A percentile compares a stretch with the other conserved stretches of the same genome.
Evolutionary conservation across 1,140 invertebrate species (phyloP).

Genomic region (Hylaeus anthracinus): DNA sequence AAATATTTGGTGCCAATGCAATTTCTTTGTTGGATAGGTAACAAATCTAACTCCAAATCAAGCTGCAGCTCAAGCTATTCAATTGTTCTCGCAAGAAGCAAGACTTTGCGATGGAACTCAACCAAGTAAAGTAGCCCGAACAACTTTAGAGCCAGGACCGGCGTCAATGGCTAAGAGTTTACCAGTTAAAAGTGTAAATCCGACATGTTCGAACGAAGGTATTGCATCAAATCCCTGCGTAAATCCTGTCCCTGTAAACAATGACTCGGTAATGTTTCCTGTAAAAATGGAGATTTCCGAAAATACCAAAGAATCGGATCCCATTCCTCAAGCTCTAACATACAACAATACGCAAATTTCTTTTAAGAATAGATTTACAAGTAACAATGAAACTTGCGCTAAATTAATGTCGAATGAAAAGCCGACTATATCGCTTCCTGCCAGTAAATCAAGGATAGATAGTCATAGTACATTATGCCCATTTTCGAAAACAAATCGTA

Average conservation of each 20-base stretch:
- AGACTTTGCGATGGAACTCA: slow-evolving; percentile 88
- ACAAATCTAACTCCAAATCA: slow-evolving; percentile 91
- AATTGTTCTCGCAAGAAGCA: slow-evolving; percentile 92
- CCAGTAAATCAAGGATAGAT: neutral
- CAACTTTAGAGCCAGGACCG: slow-evolving; percentile 80
- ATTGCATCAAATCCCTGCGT: slow-evolving; percentile 41
- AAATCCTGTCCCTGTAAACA: slow-evolving; percentile 1
- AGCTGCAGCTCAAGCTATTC: slow-evolving; percentile 92
- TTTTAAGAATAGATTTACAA: neutral
- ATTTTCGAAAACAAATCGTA: neutral
- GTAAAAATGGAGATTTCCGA: neutral
- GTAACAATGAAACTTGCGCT: neutral
- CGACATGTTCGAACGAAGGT: slow-evolving; percentile 79
- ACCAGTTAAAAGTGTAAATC: slow-evolving; percentile 80
- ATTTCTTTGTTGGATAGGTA: slow-evolving; percentile 79
- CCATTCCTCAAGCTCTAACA: neutral
- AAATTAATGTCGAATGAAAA: neutral
- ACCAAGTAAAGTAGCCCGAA: slow-evolving; percentile 87
- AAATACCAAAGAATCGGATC: neutral
- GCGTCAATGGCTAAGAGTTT: slow-evolving; percentile 82
- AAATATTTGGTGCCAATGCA: neutral
- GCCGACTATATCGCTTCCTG: neutral
- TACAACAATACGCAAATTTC: neutral
- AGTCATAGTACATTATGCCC: neutral
- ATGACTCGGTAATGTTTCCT: neutral